Conservation (phyloP, 2,113 vertebrate species). For the Paradoxurus hermaphroditus region DNA sequence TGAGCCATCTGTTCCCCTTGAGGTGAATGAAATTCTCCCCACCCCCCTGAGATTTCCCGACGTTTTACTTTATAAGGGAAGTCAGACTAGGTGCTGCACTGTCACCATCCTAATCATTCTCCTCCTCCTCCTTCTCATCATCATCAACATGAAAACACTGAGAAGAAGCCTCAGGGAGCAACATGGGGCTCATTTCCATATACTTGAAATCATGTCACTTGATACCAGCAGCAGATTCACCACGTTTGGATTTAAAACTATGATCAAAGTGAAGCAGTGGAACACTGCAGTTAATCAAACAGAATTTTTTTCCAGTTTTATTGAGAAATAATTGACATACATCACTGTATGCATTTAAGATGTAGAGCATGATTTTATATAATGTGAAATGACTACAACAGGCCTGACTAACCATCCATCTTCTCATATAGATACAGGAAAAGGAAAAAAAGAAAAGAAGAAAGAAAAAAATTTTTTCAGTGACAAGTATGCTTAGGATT, state of each 20-base stretch:
- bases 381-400: not conserved
- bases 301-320: not conserved
- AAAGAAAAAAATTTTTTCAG: not conserved
- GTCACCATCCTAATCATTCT: not conserved
- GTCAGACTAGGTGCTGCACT: not conserved
- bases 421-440: not conserved
- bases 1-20: conserved; percentile 60
- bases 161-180: not conserved
- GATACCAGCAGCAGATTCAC: not conserved
- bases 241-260: not conserved
- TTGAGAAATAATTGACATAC: not conserved
- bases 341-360: not conserved
- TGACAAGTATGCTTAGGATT: not conserved
- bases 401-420: not conserved
- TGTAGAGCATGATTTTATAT: not conserved
- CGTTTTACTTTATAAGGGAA: conserved; percentile 33
- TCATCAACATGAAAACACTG: not conserved
- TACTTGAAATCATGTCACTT: not conserved
- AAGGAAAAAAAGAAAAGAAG: not conserved
- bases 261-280: not conserved
- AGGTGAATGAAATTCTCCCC: not conserved
- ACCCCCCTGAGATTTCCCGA: not conserved
- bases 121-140: not conserved
- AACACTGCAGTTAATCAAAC: not conserved
- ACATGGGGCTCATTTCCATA: not conserved